These are phyloP conservation scores for Meandrusa payeni DNA, from an alignment of 2,888 invertebrate genomes.

Conservation along the genomic window DNA sequence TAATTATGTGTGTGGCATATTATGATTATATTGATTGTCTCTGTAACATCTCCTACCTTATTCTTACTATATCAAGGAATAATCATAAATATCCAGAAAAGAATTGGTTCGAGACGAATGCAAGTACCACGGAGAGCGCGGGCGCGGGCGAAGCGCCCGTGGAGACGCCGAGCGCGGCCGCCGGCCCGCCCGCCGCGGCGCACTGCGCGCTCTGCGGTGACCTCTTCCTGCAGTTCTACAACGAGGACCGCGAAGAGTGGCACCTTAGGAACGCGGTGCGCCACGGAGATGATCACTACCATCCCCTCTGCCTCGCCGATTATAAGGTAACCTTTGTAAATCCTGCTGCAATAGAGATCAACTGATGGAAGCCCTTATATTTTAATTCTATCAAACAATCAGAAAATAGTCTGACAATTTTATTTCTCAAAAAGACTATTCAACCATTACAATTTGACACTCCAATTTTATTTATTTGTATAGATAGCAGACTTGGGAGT, in stretches of 20 bases:
- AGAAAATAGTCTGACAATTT: too few relatives aligned
- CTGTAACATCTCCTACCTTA: too few relatives aligned
- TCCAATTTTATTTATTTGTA: too few relatives aligned
- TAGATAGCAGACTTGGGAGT: too few relatives aligned
- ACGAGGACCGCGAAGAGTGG: slow-evolving; percentile 99
- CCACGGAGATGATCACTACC: slow-evolving; percentile 89
- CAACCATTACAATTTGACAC: too few relatives aligned
- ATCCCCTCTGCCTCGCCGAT: slow-evolving; percentile 95
- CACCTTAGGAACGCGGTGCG: slow-evolving; percentile 91
- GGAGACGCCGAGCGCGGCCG: slow-evolving; percentile 86
- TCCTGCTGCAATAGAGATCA: too few relatives aligned
- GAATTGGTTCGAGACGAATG: slow-evolving; percentile 89
- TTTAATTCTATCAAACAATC: too few relatives aligned
- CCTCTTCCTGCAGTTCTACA: slow-evolving; percentile 96
- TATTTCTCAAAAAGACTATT: too few relatives aligned
- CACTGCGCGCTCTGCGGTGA: slow-evolving; percentile 95
- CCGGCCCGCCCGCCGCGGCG: slow-evolving; percentile 83
- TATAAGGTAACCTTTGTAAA: slow-evolving; percentile 89
- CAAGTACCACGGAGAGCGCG: slow-evolving; percentile 37
- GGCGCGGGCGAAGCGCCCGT: slow-evolving; percentile 46
- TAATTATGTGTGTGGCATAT: too few relatives aligned
- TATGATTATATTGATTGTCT: too few relatives aligned
- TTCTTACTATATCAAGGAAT: too few relatives aligned
- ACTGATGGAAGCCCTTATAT: too few relatives aligned
- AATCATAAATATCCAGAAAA: slow-evolving; percentile 85